Evolutionary conservation across 2,797 vertebrate species (phyloP).

Genomic region (Sternotherus odoratus): DNA sequence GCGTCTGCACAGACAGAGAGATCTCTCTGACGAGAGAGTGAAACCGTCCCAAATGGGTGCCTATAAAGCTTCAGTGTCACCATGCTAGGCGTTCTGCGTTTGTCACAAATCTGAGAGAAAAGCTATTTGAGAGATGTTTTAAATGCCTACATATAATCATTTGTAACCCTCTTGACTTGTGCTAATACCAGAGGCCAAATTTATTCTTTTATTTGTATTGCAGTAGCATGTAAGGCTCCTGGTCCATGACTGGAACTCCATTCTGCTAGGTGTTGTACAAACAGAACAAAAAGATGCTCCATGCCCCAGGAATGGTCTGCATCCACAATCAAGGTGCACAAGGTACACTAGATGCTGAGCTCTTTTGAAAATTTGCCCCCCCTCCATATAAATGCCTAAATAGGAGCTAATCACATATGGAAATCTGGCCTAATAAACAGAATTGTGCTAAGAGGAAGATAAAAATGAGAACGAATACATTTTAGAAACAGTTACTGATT

Average conservation of each 20-base stretch:
- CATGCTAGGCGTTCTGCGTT: background rate
- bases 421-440: background rate
- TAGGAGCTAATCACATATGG: background rate
- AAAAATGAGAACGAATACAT: background rate
- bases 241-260: background rate
- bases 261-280: background rate
- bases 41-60: background rate
- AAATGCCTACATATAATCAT: background rate
- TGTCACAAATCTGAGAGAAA: background rate
- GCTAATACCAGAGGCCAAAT: constrained; percentile 21
- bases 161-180: background rate
- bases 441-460: background rate
- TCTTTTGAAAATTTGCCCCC: background rate
- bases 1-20: background rate
- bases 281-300: background rate
- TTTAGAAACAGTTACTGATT: background rate
- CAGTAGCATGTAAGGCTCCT: background rate
- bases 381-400: background rate
- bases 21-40: background rate
- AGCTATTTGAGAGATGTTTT: constrained; percentile 17
- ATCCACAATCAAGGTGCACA: background rate
- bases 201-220: constrained; percentile 44
- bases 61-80: background rate
- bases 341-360: background rate
- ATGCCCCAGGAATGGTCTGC: background rate